A percentile compares a stretch with the other conserved stretches of the same genome.
Evolutionary conservation across 1,140 invertebrate genomes (phyloP).

Genomic region (Harlomillsia oculata): DNA sequence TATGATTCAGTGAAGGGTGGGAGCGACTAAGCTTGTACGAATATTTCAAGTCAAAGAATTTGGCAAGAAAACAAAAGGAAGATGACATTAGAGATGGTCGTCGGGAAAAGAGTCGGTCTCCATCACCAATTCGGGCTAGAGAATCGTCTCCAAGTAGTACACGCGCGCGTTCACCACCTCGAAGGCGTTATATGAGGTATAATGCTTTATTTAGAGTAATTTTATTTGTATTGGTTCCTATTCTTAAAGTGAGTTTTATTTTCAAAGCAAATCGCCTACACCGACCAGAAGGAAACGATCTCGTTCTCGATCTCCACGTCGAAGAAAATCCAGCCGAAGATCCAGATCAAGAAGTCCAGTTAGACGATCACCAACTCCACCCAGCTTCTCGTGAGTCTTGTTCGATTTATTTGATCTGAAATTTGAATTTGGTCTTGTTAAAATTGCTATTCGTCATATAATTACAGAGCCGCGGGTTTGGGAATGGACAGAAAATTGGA

Average conservation of each 20-base stretch:
- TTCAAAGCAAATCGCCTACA: conserved; percentile 34
- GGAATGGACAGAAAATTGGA: conserved; percentile 53
- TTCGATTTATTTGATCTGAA: background rate
- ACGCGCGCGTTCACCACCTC: conserved; percentile 47
- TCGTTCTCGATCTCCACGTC: conserved; percentile 33
- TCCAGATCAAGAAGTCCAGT: conserved; percentile 37
- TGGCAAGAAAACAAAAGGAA: conserved; percentile 78
- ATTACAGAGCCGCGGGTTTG: conserved; percentile 39
- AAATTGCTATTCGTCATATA: conserved; percentile 16
- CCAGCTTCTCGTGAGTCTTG: conserved; percentile 56
- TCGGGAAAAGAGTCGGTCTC: conserved; percentile 54
- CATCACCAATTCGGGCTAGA: conserved; percentile 37
- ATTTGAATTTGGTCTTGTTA: background rate
- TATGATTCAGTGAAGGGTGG: conserved; percentile 79
- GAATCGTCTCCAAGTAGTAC: conserved; percentile 7
- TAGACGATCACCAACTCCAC: conserved; percentile 56
- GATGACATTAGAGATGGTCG: conserved; percentile 61
- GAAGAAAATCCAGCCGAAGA: conserved; percentile 27
- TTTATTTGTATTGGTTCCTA: background rate
- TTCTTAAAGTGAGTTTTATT: background rate
- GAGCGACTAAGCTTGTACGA: conserved; percentile 93
- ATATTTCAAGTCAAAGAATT: conserved; percentile 92
- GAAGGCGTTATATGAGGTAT: conserved; percentile 58
- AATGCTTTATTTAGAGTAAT: background rate
- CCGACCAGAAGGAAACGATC: conserved; percentile 41